phyloP scores from a whole-genome alignment of 2,797 vertebrate species.

The Mallotus villosus region DNA sequence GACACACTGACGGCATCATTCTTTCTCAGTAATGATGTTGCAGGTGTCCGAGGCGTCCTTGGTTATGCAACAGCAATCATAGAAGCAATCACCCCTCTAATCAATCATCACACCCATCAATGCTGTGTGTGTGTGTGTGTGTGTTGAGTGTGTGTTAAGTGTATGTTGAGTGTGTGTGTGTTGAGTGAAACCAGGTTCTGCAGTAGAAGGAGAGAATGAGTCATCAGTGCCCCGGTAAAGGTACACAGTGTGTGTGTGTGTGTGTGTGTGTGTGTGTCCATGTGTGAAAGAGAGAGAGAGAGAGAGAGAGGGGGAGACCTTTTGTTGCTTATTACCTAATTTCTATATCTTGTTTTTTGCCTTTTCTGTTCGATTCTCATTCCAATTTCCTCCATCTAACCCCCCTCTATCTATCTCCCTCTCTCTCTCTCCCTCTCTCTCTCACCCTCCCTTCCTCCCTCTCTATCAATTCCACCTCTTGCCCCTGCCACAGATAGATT shows the following conservation, averaged over 20 bases:
- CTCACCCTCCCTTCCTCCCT: slow-evolving; percentile 5
- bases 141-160: slow-evolving; percentile 5
- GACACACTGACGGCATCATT: background rate
- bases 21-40: slow-evolving; percentile 7
- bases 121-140: slow-evolving; percentile 6
- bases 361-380: background rate
- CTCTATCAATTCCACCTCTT: slow-evolving; percentile 54
- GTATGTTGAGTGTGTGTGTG: slow-evolving; percentile 22
- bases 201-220: slow-evolving; percentile 49
- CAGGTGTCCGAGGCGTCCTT: slow-evolving; percentile 42
- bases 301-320: background rate
- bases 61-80: slow-evolving; percentile 48
- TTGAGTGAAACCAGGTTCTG: slow-evolving; percentile 38
- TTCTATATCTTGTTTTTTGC: slow-evolving; percentile 16
- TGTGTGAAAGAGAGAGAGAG: background rate
- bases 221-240: slow-evolving; percentile 50
- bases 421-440: background rate
- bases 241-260: slow-evolving; percentile 27
- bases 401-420: background rate
- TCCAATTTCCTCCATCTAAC: background rate
- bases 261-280: slow-evolving; percentile 7
- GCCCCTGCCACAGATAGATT: slow-evolving; percentile 48
- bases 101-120: slow-evolving; percentile 46
- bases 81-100: slow-evolving; percentile 40
- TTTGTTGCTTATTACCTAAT: slow-evolving; percentile 7